Base-by-base conservation (phyloP, 2,797 vertebrate genomes). In the Chanos chanos region DNA sequence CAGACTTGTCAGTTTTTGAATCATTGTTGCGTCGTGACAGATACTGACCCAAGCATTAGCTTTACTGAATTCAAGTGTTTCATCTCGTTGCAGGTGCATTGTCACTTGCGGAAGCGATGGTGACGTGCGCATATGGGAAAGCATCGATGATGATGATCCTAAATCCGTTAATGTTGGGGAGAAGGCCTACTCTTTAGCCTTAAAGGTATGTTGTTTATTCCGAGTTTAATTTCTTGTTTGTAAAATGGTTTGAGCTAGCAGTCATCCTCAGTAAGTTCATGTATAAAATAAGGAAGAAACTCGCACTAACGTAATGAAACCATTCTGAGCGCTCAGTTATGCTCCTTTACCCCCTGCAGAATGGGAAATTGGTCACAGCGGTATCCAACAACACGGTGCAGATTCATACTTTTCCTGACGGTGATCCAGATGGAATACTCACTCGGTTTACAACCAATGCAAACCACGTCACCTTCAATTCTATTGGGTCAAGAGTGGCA, bases 41-140 rank as follows among this genome's bases (percentile, higher is more conserved):
- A n/a, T n/a, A n/a, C n/a, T n/a, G n/a, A n/a, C n/a, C n/a, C n/a
- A n/a, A n/a, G n/a, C n/a, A n/a, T n/a, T n/a, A n/a, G n/a, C n/a
- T n/a, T n/a, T n/a, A n/a, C n/a, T n/a, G n/a, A n/a, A n/a, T n/a
- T n/a, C n/a, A n/a, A n/a, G n/a, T n/a, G n/a, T n/a, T n/a, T n/a
- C n/a, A n/a, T n/a, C n/a, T n/a, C n/a, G n/a, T 1, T 22, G n/a
- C 25, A 99, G 97, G 73, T 92, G 72, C 68, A 91, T 99, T 1
- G 91, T 99, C 3, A 99, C 94, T 1, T 92, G 94, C 61, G 97
- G 97, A 53, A 94, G 89, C 25, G 97, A 99, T 48, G 97, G 97
- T 53, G 97, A 99, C 5, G 91, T 99, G 10, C 87, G 97, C 16
- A 92, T 99, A 52, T 99, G 95, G 94, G 93, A 95, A 76, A 83